phyloP scores from a whole-genome alignment of 1,140 invertebrate species.

The Cotesia glomerata region DNA sequence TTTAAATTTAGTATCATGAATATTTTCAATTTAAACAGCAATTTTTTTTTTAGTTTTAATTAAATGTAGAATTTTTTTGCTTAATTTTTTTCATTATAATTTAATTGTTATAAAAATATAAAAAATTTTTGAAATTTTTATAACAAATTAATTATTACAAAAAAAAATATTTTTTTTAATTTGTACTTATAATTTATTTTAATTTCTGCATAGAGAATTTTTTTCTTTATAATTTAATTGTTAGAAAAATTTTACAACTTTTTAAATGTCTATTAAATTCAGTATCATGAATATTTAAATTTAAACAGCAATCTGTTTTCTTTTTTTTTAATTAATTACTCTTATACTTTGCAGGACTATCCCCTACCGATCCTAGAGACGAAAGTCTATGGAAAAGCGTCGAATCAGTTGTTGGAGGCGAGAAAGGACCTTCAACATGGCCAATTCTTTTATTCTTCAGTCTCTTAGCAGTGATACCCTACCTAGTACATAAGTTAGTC shows the following conservation, averaged over 20 bases:
- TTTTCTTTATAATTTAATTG: neutral
- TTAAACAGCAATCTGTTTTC: too few species aligned
- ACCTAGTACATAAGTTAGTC: slow-evolving; percentile 87
- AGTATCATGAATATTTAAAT: too few species aligned
- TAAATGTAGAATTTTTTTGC: too few species aligned
- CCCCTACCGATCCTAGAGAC: slow-evolving; percentile 60
- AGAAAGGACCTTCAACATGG: slow-evolving; percentile 66
- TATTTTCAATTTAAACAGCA: too few species aligned
- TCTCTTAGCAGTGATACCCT: slow-evolving; percentile 87
- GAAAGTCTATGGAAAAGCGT: slow-evolving; percentile 57
- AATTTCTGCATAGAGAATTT: neutral
- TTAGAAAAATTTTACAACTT: neutral
- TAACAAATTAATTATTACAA: too few species aligned
- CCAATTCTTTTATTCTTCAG: slow-evolving; percentile 83
- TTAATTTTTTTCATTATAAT: too few species aligned
- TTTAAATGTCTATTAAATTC: neutral
- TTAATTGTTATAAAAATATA: too few species aligned
- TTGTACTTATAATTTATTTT: too few species aligned
- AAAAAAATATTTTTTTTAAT: too few species aligned
- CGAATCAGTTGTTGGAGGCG: slow-evolving; percentile 50
- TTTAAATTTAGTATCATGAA: neutral
- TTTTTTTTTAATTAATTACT: neutral
- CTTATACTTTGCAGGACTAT: slow-evolving; percentile 43
- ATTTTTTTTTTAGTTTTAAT: neutral
- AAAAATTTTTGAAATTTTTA: too few species aligned